Conservation (phyloP, 2,888 invertebrate species). For the Sphinx pinastri region DNA sequence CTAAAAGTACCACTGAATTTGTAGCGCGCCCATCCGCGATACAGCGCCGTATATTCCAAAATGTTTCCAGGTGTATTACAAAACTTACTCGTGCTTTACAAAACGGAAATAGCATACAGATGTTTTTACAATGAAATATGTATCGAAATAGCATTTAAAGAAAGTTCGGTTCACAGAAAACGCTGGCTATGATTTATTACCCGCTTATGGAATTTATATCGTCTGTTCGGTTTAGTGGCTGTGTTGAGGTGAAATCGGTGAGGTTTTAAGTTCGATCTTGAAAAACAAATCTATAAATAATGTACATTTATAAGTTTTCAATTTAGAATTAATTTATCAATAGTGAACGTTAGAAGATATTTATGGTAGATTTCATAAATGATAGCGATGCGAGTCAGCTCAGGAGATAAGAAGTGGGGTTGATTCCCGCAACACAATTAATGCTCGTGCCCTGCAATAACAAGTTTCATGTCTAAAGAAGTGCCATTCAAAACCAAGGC, state of each 20-base stretch:
- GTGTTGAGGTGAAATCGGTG: background rate
- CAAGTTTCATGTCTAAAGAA: too few species aligned
- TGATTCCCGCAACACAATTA: too few species aligned
- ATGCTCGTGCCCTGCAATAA: too few species aligned
- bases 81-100: slow-evolving; percentile 26
- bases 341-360: too few species aligned
- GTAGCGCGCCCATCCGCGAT: background rate
- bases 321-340: too few species aligned
- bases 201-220: background rate
- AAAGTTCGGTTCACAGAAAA: background rate
- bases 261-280: background rate
- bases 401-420: too few species aligned
- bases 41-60: background rate
- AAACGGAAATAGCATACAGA: slow-evolving; percentile 27
- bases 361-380: too few species aligned
- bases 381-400: too few species aligned
- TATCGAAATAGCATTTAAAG: slow-evolving; percentile 1
- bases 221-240: background rate
- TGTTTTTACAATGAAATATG: slow-evolving; percentile 4
- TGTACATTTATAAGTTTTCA: too few species aligned
- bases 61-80: slow-evolving; percentile 9
- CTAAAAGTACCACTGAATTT: background rate
- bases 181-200: background rate
- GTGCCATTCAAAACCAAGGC: too few species aligned
- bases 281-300: too few species aligned